Conservation (phyloP, 2,113 vertebrate species). For the Dendropsophus ebraccatus region DNA sequence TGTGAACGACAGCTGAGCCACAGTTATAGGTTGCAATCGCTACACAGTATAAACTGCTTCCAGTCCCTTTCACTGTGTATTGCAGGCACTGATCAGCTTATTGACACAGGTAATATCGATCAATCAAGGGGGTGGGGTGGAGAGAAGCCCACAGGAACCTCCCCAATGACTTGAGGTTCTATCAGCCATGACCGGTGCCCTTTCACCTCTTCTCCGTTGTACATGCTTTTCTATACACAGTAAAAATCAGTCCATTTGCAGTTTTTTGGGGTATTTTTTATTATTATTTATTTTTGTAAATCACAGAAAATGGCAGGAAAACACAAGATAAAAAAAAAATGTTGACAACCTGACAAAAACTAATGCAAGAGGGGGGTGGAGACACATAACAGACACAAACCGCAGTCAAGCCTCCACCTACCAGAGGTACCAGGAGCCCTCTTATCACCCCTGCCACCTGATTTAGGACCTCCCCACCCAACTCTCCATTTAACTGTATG, state of each 20-base stretch:
- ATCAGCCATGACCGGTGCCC: no score
- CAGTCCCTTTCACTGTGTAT: no score
- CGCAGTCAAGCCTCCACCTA: constrained; percentile 8
- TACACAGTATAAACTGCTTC: no score
- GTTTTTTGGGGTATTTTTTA: constrained; percentile 60
- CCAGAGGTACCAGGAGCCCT: neutral
- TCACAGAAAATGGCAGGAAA: constrained; percentile 61
- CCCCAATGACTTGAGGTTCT: no score
- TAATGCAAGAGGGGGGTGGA: constrained; percentile 52
- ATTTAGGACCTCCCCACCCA: neutral
- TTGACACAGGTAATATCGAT: no score
- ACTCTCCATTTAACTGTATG: neutral
- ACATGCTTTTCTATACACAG: neutral
- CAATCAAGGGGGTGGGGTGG: no score
- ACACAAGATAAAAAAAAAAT: constrained; percentile 57
- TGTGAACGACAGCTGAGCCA: no score
- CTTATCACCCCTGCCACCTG: neutral
- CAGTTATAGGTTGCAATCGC: no score
- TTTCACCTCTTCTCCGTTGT: no score
- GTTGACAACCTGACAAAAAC: constrained; percentile 54
- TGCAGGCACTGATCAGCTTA: no score
- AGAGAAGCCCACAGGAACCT: no score
- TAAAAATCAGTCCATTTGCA: constrained; percentile 21
- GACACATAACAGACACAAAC: constrained; percentile 47
- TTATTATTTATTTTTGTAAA: constrained; percentile 60